Evolutionary conservation across 2,888 invertebrate genomes (phyloP).

Genomic region (Cataglyphis rosenhaueri): DNA sequence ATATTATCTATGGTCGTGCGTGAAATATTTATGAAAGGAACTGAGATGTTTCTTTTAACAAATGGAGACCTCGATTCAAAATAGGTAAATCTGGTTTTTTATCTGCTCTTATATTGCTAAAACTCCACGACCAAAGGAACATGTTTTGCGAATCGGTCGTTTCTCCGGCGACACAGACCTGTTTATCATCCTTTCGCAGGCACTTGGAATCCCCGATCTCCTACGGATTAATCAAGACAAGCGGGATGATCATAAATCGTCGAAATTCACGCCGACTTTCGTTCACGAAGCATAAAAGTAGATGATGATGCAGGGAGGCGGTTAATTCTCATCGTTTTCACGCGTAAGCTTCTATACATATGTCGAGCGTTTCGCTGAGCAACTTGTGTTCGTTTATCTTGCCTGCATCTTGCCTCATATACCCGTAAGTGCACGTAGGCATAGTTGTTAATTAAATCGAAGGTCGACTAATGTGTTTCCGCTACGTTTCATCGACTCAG

Average conservation of each 20-base stretch:
- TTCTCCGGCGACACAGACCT: conserved; percentile 47
- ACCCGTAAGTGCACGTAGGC: neutral
- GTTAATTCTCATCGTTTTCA: conserved; percentile 59
- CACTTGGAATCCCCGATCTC: conserved; percentile 54
- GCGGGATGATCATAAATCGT: conserved; percentile 64
- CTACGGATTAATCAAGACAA: conserved; percentile 62
- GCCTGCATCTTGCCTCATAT: neutral
- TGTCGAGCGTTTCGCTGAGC: neutral
- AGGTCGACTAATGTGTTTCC: conserved; percentile 46
- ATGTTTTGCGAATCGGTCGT: conserved; percentile 25
- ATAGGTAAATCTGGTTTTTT: neutral
- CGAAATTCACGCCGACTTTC: conserved; percentile 57
- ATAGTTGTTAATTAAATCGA: conserved; percentile 46
- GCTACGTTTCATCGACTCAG: conserved; percentile 13
- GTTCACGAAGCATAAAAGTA: conserved; percentile 39
- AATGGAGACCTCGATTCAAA: neutral
- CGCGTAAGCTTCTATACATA: conserved; percentile 23
- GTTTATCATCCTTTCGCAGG: conserved; percentile 65
- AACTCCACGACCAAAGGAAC: neutral
- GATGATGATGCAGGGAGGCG: conserved; percentile 50
- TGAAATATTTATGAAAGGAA: neutral
- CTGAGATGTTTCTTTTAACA: neutral
- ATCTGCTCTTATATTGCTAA: conserved; percentile 18
- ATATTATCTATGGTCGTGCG: neutral
- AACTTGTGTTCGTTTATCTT: conserved; percentile 32